Conservation (phyloP, 2,888 invertebrate genomes). For the Heliconius charithonia region DNA sequence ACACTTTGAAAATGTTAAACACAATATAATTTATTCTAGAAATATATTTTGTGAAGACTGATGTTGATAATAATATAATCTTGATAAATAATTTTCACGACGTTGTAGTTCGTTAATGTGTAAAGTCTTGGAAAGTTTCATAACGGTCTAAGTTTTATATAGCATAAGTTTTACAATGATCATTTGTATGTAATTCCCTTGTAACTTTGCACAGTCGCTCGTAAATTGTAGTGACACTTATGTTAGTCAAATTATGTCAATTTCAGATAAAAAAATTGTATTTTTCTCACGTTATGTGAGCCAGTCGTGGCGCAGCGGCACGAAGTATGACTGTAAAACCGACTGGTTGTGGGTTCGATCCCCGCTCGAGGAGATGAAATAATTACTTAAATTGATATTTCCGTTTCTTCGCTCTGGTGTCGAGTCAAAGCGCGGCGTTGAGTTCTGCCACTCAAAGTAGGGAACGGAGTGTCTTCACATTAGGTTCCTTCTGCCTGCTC, state of each 20-base stretch:
- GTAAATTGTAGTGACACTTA: not conserved
- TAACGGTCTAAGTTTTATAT: conserved; percentile 9
- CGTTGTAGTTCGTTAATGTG: not conserved
- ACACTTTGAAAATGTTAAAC: too few relatives aligned
- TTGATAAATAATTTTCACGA: conserved; percentile 5
- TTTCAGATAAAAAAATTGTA: not conserved
- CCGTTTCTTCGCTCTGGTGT: too few relatives aligned
- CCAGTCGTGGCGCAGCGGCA: too few relatives aligned
- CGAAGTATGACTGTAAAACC: too few relatives aligned
- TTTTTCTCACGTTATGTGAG: not conserved
- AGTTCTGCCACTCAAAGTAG: too few relatives aligned
- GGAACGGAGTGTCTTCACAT: too few relatives aligned
- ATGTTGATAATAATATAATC: not conserved
- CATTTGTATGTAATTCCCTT: not conserved
- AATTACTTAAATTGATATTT: too few relatives aligned
- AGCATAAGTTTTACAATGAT: not conserved
- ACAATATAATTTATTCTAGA: not conserved
- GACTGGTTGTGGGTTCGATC: too few relatives aligned
- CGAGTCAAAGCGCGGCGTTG: too few relatives aligned
- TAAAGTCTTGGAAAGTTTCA: not conserved
- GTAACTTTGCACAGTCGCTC: not conserved
- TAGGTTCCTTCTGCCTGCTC: too few relatives aligned
- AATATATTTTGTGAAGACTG: not conserved
- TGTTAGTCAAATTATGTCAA: not conserved
- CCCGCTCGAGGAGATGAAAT: too few relatives aligned